Base-by-base conservation (phyloP, 2,797 vertebrate species). In the Anguilla anguilla region DNA sequence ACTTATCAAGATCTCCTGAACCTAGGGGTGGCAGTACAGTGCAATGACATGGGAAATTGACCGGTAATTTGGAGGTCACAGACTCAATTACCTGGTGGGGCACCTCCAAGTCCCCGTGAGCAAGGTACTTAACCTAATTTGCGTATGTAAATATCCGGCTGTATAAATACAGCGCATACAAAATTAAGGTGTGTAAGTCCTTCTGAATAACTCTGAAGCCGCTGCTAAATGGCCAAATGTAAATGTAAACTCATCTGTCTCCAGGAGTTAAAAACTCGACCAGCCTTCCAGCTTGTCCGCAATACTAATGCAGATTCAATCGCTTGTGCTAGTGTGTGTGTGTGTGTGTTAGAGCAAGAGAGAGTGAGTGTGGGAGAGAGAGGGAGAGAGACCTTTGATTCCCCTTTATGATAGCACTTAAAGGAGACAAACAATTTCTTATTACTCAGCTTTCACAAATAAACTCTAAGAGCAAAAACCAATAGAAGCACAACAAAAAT, bases 141-240 rank as follows among this genome's bases (percentile, higher is more conserved):
- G n/a, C n/a, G 69, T 69, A 69, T 69, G 64, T 28, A 69, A 69
- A 69, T 69, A 69, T 69, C 64, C 64, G 2, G 64, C 64, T 69
- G 25, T 28, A 69, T n/a, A 69, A 28, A 69, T 69, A n/a, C 6
- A 69, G 64, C 7, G 64, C 28, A 28, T 69, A 28, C 64, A 69
- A 69, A 69, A 69, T 7, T 6, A 69, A 10, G 64, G 64, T 69
- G 64, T 69, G 64, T n/a, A 28, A 69, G 64, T 28, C 64, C 22
- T 19, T 64, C 19, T 64, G 61, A 19, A 25, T 25, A 22, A 28
- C 64, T 67, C n/a, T 69, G 64, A n/a, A 69, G 64, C 64, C n/a
- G 15, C 64, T 69, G 64, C 25, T 69, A 69, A 69, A 69, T 28
- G 10, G 25, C 64, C 15, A 7, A n/a, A 69, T 69, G 64, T 28